Percentiles rank a stretch among this genome's conserved stretches.
These are phyloP conservation scores for Bombus difficillimus DNA, from an alignment of 1,140 invertebrate species.

Conservation along the genomic window DNA sequence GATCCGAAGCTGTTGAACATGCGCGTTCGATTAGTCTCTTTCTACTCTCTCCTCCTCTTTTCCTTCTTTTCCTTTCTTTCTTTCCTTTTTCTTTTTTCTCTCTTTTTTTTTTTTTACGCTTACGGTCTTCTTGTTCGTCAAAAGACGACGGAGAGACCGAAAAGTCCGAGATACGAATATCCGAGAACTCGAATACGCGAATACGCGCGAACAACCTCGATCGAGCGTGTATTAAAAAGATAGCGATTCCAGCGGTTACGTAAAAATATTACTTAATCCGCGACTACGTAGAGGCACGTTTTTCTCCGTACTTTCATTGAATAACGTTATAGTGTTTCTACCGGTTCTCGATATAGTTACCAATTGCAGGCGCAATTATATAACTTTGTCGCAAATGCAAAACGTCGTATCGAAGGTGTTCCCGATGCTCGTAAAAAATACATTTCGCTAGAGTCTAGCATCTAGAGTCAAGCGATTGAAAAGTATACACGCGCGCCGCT, in stretches of 20 bases:
- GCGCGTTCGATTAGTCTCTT: background rate
- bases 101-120: too few species aligned
- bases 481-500: fast-evolving
- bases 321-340: fast-evolving
- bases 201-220: too few species aligned
- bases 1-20: slow-evolving; percentile 89
- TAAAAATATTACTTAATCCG: background rate
- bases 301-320: background rate
- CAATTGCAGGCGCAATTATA: background rate
- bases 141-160: too few species aligned
- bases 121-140: fast-evolving
- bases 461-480: fast-evolving
- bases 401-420: too few species aligned
- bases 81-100: too few species aligned
- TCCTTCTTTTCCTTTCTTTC: fast-evolving
- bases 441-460: fast-evolving
- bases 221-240: background rate
- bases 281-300: background rate
- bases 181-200: too few species aligned
- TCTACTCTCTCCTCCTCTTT: too few species aligned
- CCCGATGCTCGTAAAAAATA: too few species aligned
- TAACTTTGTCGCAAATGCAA: background rate
- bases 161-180: too few species aligned
- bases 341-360: fast-evolving
- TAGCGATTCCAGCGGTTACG: background rate